Base-by-base conservation (phyloP, 2,113 vertebrate species). In the Stegastes partitus region DNA sequence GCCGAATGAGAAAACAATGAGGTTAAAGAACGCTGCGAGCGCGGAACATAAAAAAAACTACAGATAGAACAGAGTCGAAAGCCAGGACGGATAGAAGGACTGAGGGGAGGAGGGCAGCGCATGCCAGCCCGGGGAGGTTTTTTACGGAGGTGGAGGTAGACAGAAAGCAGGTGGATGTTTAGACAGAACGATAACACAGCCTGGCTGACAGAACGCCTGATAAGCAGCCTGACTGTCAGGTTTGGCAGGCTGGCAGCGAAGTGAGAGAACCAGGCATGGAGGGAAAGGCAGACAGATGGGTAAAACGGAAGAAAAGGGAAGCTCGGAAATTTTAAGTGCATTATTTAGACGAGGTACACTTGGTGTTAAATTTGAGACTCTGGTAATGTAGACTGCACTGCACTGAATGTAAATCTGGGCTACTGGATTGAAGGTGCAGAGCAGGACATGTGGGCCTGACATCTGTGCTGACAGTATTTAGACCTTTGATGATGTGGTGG, bases 151-250 rank as follows among this genome's bases (percentile, higher is more conserved):
- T 90, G 87, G 84, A 90, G 64, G 87, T 77, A 87, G 88, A 92
- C 84, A 55, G 88, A 92, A 85, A 87, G 77, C 90, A 91, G 91
- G 88, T 91, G 90, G 88, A 88, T 87, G 82, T 89, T 91, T 87
- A 68, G 72, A 86, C 90, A 74, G 84, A 69, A 57, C 31, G 87
- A 91, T 89, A 91, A 90, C 84, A 78, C 82, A 64, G 77, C 65
- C 81, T 62, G 69, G 85, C 73, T 89, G 89, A 92, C 89, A 87
- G 70, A 83, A 81, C 15, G 78, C 77, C 89, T 85, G 90, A 93
- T 92, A 92, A 93, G 89, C 78, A 71, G 65, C 78, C 77, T 82
- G 91, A 87, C 84, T 86, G 88, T 89, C 86, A 85, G 90, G 90
- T 88, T 93, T 91, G 87, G 85, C 85, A 76, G 81, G 81, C 74